Conservation (phyloP, 92 coral and sea anemone species). For the Palythoa heliodiscus region DNA sequence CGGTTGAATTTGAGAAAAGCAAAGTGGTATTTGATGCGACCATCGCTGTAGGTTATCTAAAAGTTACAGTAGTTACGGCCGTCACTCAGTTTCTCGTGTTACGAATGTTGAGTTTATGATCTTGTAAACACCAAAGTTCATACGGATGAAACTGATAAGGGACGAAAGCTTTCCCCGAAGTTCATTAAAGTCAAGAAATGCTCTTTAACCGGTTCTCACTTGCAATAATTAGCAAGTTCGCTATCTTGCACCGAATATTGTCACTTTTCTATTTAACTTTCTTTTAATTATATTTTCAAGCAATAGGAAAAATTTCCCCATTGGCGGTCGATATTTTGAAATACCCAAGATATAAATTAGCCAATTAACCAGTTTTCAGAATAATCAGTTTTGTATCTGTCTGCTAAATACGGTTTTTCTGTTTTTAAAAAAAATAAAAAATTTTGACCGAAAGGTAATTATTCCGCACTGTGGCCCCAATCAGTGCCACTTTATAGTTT, state of each 20-base stretch:
- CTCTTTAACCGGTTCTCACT: background rate
- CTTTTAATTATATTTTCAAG: background rate
- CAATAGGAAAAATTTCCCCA: no score
- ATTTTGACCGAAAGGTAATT: background rate
- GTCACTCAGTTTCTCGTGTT: background rate
- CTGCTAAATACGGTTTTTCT: background rate
- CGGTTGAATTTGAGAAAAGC: constrained; percentile 10
- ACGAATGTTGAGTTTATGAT: background rate
- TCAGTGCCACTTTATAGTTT: background rate
- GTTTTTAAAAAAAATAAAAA: background rate
- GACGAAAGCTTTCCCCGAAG: background rate
- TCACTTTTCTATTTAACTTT: background rate
- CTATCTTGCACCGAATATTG: background rate
- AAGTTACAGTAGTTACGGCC: background rate
- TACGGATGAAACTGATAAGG: background rate
- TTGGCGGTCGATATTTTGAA: background rate
- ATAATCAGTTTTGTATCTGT: background rate
- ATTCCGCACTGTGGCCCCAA: background rate
- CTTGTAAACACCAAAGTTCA: background rate
- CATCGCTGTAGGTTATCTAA: background rate
- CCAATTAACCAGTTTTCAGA: background rate
- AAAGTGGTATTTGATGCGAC: background rate
- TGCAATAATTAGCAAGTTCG: background rate
- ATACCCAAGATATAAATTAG: background rate
- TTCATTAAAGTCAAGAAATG: background rate